A percentile compares a stretch with the other conserved stretches of the same genome.
Evolutionary conservation across 2,888 invertebrate genomes (phyloP).

Genomic region (Prenolepis imparis): DNA sequence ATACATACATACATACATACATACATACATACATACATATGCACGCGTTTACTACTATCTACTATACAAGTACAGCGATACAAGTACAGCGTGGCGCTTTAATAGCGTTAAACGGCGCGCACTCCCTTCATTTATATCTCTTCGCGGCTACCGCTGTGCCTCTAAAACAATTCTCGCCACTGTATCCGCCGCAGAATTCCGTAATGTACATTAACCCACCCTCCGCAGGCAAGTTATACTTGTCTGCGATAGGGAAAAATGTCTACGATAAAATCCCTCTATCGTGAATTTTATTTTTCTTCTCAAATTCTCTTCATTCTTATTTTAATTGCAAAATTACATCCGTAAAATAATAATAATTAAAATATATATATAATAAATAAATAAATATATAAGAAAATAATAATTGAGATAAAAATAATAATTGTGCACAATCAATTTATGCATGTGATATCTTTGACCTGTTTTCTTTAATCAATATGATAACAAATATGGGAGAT

Average conservation of each 20-base stretch:
- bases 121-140: slow-evolving; percentile 18
- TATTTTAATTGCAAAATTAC: too few species aligned
- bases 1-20: neutral
- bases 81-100: slow-evolving; percentile 49
- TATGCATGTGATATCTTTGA: too few species aligned
- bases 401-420: too few species aligned
- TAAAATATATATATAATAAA: too few species aligned
- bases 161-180: slow-evolving; percentile 43
- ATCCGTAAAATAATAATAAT: too few species aligned
- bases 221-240: neutral
- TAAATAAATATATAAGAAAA: too few species aligned
- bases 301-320: neutral
- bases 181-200: slow-evolving; percentile 7
- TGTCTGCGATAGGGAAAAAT: neutral
- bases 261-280: neutral
- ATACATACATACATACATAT: too few species aligned
- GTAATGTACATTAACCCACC: slow-evolving; percentile 17
- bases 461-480: too few species aligned
- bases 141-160: slow-evolving; percentile 22
- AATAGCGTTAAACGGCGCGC: slow-evolving; percentile 47
- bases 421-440: too few species aligned
- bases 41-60: too few species aligned
- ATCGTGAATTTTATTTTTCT: neutral
- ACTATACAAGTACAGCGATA: too few species aligned
- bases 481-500: too few species aligned